Conservation (phyloP, 2,113 vertebrate genomes). For the Thunnus maccoyii region DNA sequence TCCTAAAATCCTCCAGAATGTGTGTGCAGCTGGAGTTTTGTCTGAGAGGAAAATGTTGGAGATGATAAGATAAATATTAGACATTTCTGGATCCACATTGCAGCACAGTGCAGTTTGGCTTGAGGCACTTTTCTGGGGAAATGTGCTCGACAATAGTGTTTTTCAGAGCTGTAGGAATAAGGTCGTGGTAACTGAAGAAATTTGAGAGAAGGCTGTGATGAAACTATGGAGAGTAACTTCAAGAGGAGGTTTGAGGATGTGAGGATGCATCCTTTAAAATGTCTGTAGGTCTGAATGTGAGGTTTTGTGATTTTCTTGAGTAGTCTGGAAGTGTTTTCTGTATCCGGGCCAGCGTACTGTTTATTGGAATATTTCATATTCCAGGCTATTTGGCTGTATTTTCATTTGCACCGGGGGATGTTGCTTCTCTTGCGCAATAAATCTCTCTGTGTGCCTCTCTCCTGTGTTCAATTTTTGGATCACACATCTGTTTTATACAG, state of each 20-base stretch:
- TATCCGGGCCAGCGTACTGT: neutral
- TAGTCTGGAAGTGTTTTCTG: neutral
- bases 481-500: neutral
- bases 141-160: neutral
- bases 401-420: neutral
- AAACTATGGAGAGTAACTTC: too few species aligned
- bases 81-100: neutral
- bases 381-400: too few species aligned
- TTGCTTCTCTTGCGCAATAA: neutral
- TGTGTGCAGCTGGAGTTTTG: neutral
- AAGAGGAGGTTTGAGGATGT: neutral
- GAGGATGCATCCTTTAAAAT: too few species aligned
- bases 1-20: neutral
- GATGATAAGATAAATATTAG: conserved; percentile 1
- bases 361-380: neutral
- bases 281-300: too few species aligned
- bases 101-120: neutral
- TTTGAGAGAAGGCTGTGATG: neutral
- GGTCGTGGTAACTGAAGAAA: neutral
- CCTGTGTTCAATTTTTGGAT: neutral
- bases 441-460: neutral
- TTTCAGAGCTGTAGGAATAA: neutral
- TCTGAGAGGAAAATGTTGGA: neutral
- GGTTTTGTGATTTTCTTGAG: neutral
- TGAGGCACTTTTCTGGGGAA: neutral